Evolutionary conservation across 2,113 vertebrate species (phyloP).

Genomic region (Stigmatopora argus): DNA sequence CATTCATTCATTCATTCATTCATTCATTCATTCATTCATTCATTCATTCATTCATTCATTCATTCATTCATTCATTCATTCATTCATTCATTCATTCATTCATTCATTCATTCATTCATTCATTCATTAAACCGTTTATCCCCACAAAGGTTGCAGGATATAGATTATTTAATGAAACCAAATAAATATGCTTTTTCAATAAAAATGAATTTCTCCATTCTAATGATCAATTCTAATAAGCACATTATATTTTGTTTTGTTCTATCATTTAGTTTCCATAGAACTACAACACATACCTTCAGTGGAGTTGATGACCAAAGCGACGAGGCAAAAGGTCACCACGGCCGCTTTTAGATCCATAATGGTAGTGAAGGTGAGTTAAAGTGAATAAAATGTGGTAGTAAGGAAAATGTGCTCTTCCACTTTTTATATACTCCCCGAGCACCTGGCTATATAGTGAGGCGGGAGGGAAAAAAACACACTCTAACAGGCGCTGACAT

Average conservation of each 20-base stretch:
- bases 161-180: background rate
- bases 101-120: background rate
- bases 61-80: background rate
- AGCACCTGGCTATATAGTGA: background rate
- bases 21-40: background rate
- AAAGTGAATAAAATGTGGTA: background rate
- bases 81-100: background rate
- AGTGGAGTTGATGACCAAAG: conserved; percentile 35
- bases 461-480: background rate
- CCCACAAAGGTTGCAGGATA: background rate
- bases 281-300: conserved; percentile 56
- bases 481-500: background rate
- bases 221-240: background rate
- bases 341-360: conserved; percentile 59
- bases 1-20: background rate
- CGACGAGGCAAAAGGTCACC: conserved; percentile 38
- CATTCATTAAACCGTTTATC: background rate
- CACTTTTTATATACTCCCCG: conserved; percentile 12
- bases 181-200: background rate
- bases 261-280: background rate
- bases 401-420: background rate
- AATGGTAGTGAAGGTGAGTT: conserved; percentile 16
- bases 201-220: background rate
- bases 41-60: background rate
- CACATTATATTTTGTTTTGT: too few relatives aligned